Evolutionary conservation across 1,140 invertebrate genomes (phyloP).

Genomic region (Neocloeon triangulifer): DNA sequence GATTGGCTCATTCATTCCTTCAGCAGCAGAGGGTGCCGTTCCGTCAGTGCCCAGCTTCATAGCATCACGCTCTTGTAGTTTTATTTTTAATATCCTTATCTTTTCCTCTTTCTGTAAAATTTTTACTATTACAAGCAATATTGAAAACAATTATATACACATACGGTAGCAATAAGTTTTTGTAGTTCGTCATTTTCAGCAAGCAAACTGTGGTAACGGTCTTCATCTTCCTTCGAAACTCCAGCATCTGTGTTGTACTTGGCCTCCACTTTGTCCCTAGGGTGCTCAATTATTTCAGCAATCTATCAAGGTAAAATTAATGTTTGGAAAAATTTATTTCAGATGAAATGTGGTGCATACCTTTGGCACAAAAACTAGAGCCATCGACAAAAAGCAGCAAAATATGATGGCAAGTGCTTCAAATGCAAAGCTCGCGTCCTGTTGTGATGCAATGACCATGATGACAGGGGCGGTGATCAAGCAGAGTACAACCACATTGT

Average conservation of each 20-base stretch:
- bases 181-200: constrained; percentile 91
- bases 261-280: constrained; percentile 58
- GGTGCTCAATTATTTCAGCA: constrained; percentile 62
- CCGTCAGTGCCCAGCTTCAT: constrained; percentile 15
- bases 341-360: constrained; percentile 22
- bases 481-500: constrained; percentile 95
- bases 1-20: too few species aligned
- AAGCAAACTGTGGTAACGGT: constrained; percentile 79
- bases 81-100: constrained; percentile 52
- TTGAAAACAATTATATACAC: constrained; percentile 7
- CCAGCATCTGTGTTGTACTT: constrained; percentile 69
- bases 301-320: constrained; percentile 28
- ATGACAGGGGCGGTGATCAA: constrained; percentile 93
- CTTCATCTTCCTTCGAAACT: constrained; percentile 85
- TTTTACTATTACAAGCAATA: neutral
- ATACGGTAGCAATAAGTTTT: constrained; percentile 76
- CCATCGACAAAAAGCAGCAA: constrained; percentile 93
- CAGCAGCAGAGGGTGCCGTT: too few species aligned
- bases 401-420: constrained; percentile 86
- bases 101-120: constrained; percentile 64
- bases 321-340: neutral
- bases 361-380: constrained; percentile 90
- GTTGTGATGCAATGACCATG: constrained; percentile 87
- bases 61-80: constrained; percentile 49
- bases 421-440: constrained; percentile 93